Evolutionary conservation across 2,113 vertebrate genomes (phyloP).

Genomic region (Malurus alboscapulatus): DNA sequence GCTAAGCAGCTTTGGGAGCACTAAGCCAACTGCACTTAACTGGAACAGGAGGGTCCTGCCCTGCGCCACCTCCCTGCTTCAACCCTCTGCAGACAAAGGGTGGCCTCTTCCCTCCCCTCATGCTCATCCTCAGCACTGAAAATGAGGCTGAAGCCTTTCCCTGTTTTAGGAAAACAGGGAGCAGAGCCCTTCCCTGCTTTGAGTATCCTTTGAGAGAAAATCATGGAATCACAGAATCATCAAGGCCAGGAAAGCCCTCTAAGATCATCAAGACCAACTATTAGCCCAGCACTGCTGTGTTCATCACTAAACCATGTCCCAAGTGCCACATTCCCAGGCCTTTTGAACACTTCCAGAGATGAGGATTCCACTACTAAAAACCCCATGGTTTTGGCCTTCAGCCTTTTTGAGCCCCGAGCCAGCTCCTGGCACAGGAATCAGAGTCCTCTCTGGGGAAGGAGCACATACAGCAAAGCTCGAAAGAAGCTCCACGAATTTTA

Average conservation of each 20-base stretch:
- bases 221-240: neutral
- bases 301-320: neutral
- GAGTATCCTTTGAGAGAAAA: neutral
- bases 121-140: neutral
- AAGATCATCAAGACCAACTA: neutral
- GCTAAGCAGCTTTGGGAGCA: constrained; percentile 66
- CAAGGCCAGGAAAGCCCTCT: neutral
- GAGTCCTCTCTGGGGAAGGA: neutral
- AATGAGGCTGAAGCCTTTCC: neutral
- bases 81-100: neutral
- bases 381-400: neutral
- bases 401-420: neutral
- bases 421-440: neutral
- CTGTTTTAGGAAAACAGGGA: neutral
- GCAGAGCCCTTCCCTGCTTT: neutral
- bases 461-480: neutral
- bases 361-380: neutral
- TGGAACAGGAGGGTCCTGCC: constrained; percentile 13
- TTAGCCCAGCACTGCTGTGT: neutral
- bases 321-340: neutral
- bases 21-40: constrained; percentile 48
- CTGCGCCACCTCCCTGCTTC: neutral
- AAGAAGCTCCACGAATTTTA: neutral
- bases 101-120: neutral
- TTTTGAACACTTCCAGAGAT: neutral